Conservation (phyloP, 2,888 invertebrate species). For the Eudasyphora cyanicolor region DNA sequence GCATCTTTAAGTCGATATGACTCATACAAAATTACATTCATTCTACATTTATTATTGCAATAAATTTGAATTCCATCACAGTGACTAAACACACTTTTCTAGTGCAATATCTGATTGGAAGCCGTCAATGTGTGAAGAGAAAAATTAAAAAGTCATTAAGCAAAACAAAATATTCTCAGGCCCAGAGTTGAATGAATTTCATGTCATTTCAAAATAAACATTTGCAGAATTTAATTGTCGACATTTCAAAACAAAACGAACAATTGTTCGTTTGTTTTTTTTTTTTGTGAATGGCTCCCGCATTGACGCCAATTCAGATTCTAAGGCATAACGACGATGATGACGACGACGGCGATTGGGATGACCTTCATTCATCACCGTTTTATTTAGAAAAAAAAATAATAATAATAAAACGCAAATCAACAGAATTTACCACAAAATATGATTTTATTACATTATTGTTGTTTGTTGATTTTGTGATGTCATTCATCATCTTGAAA, state of each 20-base stretch:
- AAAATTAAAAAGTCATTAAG: conserved; percentile 11
- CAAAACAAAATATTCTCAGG: background rate
- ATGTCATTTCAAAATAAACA: background rate
- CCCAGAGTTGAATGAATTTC: background rate
- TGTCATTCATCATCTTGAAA: conserved; percentile 23
- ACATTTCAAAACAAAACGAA: background rate
- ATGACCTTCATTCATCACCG: background rate
- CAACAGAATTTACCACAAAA: conserved; percentile 14
- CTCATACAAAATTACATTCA: no score
- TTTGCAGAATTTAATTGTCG: conserved; percentile 4
- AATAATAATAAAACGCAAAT: background rate
- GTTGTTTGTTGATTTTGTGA: background rate
- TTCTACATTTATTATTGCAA: no score
- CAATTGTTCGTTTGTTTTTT: background rate
- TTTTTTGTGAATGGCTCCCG: background rate
- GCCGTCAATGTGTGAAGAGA: background rate
- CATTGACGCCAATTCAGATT: background rate
- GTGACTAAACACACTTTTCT: background rate
- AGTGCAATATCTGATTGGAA: background rate
- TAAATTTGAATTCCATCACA: background rate
- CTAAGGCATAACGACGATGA: conserved; percentile 13
- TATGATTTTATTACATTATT: conserved; percentile 1
- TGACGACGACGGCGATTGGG: background rate
- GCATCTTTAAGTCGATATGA: no score
- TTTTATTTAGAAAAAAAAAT: background rate